Evolutionary conservation across 1,140 invertebrate species (phyloP).

Genomic region (Anadara kagoshimensis): DNA sequence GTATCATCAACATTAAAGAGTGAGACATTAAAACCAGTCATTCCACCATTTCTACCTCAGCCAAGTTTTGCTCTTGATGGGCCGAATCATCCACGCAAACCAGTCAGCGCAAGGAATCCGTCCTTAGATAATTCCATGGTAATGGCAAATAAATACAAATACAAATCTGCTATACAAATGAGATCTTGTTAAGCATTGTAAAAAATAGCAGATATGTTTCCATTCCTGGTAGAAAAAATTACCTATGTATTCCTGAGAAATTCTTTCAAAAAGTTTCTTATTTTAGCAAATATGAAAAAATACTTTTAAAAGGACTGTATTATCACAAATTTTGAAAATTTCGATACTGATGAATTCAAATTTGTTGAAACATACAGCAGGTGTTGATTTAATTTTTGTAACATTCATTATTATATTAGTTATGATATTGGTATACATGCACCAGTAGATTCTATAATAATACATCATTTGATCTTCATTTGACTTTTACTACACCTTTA

Average conservation of each 20-base stretch:
- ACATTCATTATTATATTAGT: no score
- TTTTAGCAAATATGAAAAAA: no score
- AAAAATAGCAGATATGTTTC: background rate
- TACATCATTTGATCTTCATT: no score
- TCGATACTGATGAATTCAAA: background rate
- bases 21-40: slow-evolving; percentile 70
- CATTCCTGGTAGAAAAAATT: background rate
- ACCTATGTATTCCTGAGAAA: no score
- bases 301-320: no score
- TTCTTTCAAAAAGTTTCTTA: no score
- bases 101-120: slow-evolving; percentile 39
- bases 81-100: slow-evolving; percentile 35
- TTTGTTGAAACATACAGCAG: no score
- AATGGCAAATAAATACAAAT: background rate
- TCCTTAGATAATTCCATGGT: slow-evolving; percentile 15
- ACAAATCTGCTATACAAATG: background rate
- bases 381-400: no score
- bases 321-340: no score
- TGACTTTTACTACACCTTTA: no score
- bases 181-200: background rate
- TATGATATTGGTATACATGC: no score
- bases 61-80: slow-evolving; percentile 66
- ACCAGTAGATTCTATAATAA: no score
- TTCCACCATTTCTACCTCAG: slow-evolving; percentile 70
- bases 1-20: slow-evolving; percentile 57